phyloP scores from a whole-genome alignment of 2,113 vertebrate species.

The Pelodiscus sinensis region DNA sequence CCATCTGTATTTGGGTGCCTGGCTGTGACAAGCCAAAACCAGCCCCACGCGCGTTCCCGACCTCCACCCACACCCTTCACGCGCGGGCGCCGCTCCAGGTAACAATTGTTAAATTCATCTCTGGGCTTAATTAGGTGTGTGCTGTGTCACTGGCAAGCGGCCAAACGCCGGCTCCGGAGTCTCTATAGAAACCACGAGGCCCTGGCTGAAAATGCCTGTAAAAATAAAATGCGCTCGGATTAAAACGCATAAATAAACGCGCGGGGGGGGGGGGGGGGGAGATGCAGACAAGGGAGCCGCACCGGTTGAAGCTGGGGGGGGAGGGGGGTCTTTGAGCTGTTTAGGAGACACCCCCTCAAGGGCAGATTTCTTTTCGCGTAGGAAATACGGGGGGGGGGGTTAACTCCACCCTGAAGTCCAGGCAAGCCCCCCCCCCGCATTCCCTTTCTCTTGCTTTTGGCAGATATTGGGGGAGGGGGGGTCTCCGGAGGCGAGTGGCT shows the following conservation, averaged over 20 bases:
- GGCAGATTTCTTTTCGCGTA: no score
- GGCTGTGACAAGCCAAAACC: not conserved
- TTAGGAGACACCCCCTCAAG: not conserved
- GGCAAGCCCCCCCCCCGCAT: not conserved
- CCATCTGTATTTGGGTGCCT: not conserved
- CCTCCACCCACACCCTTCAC: no score
- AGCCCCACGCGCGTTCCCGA: no score
- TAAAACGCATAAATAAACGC: not conserved
- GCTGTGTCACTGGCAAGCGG: not conserved
- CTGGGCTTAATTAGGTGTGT: not conserved
- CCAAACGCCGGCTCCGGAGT: fast-evolving
- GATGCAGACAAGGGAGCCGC: not conserved
- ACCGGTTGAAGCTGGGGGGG: not conserved
- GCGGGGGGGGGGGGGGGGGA: not conserved
- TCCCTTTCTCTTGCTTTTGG: not conserved
- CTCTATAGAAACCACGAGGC: fast-evolving
- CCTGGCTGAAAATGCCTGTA: not conserved
- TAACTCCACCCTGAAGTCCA: not conserved
- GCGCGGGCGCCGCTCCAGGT: not conserved
- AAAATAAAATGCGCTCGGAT: not conserved
- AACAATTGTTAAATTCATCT: not conserved
- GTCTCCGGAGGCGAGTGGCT: not conserved
- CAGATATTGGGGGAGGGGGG: no score
- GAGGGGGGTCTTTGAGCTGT: not conserved
- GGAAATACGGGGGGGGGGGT: no score